Conservation (phyloP, 2,113 vertebrate species). For the Chaetorhynchus papuensis region DNA sequence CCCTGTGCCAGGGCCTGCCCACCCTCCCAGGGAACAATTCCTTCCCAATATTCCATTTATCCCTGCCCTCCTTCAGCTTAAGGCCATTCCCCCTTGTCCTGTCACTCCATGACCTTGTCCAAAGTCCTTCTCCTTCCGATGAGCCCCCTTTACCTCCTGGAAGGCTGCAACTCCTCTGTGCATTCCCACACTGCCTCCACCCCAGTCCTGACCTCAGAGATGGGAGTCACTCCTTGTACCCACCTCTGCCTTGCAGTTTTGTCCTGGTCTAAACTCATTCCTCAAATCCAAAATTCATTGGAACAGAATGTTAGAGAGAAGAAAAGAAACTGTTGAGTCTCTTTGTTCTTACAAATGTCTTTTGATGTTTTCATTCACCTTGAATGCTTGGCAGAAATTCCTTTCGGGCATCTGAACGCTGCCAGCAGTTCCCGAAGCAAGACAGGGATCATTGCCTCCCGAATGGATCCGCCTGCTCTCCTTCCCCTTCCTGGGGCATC, state of each 20-base stretch:
- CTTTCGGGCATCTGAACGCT: not conserved
- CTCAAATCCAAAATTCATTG: not conserved
- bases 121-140: not conserved
- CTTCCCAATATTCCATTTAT: not conserved
- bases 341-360: not conserved
- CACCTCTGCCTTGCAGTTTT: not conserved
- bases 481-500: not conserved
- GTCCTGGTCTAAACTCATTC: not conserved
- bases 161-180: not conserved
- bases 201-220: not conserved
- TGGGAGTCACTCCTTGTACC: not conserved
- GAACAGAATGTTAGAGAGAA: not conserved
- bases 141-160: not conserved
- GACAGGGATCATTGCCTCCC: not conserved
- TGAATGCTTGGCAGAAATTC: not conserved
- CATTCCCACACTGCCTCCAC: accelerated
- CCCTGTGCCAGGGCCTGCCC: not conserved
- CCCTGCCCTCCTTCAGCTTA: not conserved
- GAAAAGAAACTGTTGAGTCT: not conserved
- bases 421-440: not conserved
- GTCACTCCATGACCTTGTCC: not conserved
- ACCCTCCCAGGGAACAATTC: not conserved
- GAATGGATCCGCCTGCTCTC: not conserved
- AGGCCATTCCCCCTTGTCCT: not conserved
- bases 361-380: not conserved